Evolutionary conservation across 1,140 invertebrate species (phyloP), one percentile per base, ranked within the genome.

Genomic region (Papilio xuthus): DNA sequence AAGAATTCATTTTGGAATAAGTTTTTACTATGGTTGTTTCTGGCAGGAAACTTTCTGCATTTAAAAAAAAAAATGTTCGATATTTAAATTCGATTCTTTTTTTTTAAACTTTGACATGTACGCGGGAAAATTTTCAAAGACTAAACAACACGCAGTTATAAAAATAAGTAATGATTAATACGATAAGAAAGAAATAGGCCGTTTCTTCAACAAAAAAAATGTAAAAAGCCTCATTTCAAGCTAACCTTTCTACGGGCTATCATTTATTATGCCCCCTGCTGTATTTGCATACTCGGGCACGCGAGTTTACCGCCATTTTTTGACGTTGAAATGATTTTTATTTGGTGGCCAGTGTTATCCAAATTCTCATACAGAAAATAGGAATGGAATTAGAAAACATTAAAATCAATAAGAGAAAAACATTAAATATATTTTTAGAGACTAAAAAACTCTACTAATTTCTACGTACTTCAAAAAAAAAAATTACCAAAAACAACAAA

Each of bases 261-360:
- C 70, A 72, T 72, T 72, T 72, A 72, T 72, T 44, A 41, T 23
- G 20, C 42, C 37, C 20, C 41, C 70, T 71, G 15, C 18, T 41
- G 23, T 42, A 72, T 72, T 72, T 72, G 70, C 70, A 72, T 72
- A 72, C 47, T 72, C 41, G 10, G 20, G 20, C 70, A 72, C 70
- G 70, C 70, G 8, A 72, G 12, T n/a, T 72, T 72, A 7, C 37
- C 42, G 37, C 37, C 70, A 47, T 44, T 26, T 71, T 71, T 42
- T 72, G 70, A 72, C 70, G 41, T 72, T 70, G 67, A n/a, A 23
- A 23, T 60, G 7, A 20, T 60, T 60, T 26, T 60, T 60, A 60
- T 60, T 60, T 60, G 2, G 23, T 23, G 56, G 56, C 56, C 56
- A 26, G 56, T 60, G 20, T 60, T 26, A 26, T 3, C 53, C 10